Evolutionary conservation across 2,113 vertebrate species (phyloP).

Genomic region (Halichoeres trimaculatus): DNA sequence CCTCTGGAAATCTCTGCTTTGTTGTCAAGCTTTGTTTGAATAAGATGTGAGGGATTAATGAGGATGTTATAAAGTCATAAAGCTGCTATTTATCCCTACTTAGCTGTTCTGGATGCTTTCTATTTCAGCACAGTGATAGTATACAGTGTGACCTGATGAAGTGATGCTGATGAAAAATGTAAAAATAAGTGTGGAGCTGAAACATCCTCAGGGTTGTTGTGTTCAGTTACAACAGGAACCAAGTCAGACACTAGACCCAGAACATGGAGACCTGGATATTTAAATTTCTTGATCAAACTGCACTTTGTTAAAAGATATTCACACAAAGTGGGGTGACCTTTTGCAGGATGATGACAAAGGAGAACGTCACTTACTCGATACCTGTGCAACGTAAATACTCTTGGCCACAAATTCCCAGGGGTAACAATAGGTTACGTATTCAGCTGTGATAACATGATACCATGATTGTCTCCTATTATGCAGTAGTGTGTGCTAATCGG

Average conservation of each 20-base stretch:
- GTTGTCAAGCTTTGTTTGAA: slow-evolving; percentile 52
- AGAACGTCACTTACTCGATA: too few species aligned
- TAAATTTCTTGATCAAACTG: slow-evolving; percentile 47
- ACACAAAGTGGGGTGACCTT: background rate
- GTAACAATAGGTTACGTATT: too few species aligned
- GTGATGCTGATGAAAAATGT: slow-evolving; percentile 4
- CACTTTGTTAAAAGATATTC: slow-evolving; percentile 50
- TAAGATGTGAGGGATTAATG: slow-evolving; percentile 43
- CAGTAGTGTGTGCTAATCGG: too few species aligned
- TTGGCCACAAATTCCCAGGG: too few species aligned
- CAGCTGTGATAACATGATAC: too few species aligned
- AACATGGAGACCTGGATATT: slow-evolving; percentile 37
- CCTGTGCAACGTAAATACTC: too few species aligned
- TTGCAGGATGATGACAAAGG: too few species aligned
- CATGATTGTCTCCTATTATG: too few species aligned
- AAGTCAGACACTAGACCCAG: background rate
- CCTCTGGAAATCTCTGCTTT: slow-evolving; percentile 49
- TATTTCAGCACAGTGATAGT: background rate
- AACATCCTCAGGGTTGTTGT: slow-evolving; percentile 38
- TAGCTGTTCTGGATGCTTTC: slow-evolving; percentile 22
- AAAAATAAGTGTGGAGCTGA: slow-evolving; percentile 35
- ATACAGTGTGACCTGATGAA: slow-evolving; percentile 29
- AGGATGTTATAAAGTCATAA: slow-evolving; percentile 27
- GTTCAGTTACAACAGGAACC: slow-evolving; percentile 39
- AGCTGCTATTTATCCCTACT: slow-evolving; percentile 32